Percentiles rank a stretch among this genome's conserved stretches.
Evolutionary conservation across 2,888 invertebrate genomes (phyloP).

Genomic region (Mallateleia sp.): DNA sequence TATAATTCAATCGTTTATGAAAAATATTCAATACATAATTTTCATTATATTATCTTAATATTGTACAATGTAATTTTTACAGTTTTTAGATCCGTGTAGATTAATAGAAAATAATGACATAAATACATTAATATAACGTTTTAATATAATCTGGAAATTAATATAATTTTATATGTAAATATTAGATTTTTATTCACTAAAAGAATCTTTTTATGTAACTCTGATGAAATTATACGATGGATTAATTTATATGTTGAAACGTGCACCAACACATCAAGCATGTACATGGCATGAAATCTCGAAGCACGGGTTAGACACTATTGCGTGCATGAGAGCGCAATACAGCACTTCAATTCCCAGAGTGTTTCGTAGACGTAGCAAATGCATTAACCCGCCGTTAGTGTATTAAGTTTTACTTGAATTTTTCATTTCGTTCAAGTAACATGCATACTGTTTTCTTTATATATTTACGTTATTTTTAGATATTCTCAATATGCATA

Average conservation of each 20-base stretch:
- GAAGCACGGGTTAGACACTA: slow-evolving; percentile 30
- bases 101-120: no score
- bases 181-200: not conserved
- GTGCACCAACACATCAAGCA: slow-evolving; percentile 16
- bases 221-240: slow-evolving; percentile 16
- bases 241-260: slow-evolving; percentile 46
- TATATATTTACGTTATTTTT: not conserved
- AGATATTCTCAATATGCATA: no score
- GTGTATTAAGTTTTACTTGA: slow-evolving; percentile 56
- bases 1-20: no score
- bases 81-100: no score
- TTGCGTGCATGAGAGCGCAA: slow-evolving; percentile 51
- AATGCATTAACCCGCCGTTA: slow-evolving; percentile 76
- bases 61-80: no score
- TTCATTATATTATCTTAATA: no score
- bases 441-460: no score
- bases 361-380: slow-evolving; percentile 62
- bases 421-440: slow-evolving; percentile 27
- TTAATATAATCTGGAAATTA: no score
- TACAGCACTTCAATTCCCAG: slow-evolving; percentile 56
- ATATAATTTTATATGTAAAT: not conserved
- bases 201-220: not conserved
- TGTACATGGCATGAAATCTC: slow-evolving; percentile 33
- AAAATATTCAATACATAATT: no score
- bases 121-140: no score